These are phyloP conservation scores for Characodon lateralis DNA, from an alignment of 2,797 vertebrate species.

Conservation along the genomic window DNA sequence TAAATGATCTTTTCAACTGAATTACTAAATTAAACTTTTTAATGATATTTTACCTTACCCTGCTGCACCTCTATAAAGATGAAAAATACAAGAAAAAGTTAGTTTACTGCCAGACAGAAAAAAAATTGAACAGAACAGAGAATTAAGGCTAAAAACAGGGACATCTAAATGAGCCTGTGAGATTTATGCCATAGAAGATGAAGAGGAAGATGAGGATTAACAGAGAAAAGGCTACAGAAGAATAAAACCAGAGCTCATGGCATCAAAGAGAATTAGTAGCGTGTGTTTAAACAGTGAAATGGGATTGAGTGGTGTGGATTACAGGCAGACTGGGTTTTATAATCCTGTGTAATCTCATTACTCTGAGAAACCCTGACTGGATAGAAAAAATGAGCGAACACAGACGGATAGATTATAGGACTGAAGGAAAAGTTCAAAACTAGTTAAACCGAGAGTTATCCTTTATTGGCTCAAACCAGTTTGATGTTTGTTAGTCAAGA, in stretches of 20 bases:
- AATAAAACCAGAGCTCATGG: conserved; percentile 28
- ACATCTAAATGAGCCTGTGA: conserved; percentile 8
- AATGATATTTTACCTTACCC: not conserved
- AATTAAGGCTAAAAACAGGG: conserved; percentile 1
- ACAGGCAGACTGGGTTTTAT: conserved; percentile 58
- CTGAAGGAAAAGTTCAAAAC: not conserved
- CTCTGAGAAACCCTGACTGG: conserved; percentile 52
- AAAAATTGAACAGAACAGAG: not conserved
- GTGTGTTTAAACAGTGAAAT: conserved; percentile 57
- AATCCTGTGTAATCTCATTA: conserved; percentile 79
- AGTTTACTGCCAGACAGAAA: not conserved
- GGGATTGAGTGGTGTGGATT: conserved; percentile 75
- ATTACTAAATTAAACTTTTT: not conserved
- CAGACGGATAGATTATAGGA: not conserved
- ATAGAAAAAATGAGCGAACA: conserved; percentile 2
- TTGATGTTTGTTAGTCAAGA: not conserved
- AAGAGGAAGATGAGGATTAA: conserved; percentile 44
- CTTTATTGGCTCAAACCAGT: not conserved
- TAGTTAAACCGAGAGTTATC: not conserved
- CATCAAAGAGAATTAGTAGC: conserved; percentile 41
- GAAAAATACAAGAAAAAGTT: not conserved
- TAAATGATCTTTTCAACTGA: too few relatives aligned
- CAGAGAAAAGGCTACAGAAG: conserved; percentile 24
- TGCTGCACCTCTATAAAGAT: not conserved
- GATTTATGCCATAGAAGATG: conserved; percentile 39